phyloP scores from a whole-genome alignment of 2,888 invertebrate genomes.

The Stenodema calcarata region DNA sequence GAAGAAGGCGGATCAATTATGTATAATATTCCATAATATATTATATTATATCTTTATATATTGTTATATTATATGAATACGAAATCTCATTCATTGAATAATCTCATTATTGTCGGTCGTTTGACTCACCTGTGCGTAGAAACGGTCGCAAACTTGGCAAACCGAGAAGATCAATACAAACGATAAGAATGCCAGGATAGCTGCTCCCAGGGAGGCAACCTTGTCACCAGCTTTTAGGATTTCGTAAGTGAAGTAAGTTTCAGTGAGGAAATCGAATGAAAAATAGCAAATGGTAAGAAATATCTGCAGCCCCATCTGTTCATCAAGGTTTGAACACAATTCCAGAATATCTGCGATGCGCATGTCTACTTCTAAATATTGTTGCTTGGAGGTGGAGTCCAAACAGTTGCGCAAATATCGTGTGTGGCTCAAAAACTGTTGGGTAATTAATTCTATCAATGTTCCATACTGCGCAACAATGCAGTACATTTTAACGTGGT shows the following conservation, averaged over 20 bases:
- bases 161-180: background rate
- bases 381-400: background rate
- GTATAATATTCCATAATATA: too few species aligned
- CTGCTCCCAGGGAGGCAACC: background rate
- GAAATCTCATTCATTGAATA: too few species aligned
- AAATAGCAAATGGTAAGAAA: background rate
- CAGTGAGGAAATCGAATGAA: background rate
- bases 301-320: background rate
- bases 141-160: background rate
- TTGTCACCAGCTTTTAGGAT: background rate
- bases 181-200: background rate
- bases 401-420: background rate
- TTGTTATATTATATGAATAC: too few species aligned
- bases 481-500: background rate
- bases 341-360: background rate
- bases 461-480: conserved; percentile 1
- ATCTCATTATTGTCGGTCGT: background rate
- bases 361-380: background rate
- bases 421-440: background rate
- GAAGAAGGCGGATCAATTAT: too few species aligned
- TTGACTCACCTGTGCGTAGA: background rate
- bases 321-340: background rate
- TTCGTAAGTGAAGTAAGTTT: background rate
- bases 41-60: too few species aligned
- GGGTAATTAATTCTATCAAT: background rate